A percentile compares a stretch with the other conserved stretches of the same genome.
Conservation (phyloP, 1,140 invertebrate species). For the Drosophila kurseongensis region DNA sequence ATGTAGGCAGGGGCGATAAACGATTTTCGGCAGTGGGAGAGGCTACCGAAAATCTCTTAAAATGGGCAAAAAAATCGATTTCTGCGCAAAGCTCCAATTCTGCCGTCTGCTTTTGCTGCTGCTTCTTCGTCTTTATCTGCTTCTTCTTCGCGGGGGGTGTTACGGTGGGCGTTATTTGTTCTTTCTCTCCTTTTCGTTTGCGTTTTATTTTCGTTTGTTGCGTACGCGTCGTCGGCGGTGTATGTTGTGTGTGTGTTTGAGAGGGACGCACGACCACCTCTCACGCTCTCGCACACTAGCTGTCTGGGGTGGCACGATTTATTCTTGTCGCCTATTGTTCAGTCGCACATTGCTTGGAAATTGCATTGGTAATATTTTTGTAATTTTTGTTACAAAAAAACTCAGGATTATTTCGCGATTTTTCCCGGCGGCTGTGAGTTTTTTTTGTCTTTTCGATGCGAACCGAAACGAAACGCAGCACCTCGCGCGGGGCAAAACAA, state of each 20-base stretch:
- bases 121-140: slow-evolving; percentile 35
- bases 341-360: slow-evolving; percentile 58
- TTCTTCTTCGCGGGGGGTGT: slow-evolving; percentile 42
- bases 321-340: slow-evolving; percentile 62
- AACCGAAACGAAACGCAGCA: slow-evolving; percentile 15
- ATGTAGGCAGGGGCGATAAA: slow-evolving; percentile 16
- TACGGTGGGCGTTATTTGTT: slow-evolving; percentile 80
- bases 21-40: slow-evolving; percentile 47
- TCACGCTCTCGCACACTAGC: slow-evolving; percentile 32
- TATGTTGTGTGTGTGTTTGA: slow-evolving; percentile 22
- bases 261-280: slow-evolving; percentile 33
- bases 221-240: slow-evolving; percentile 52
- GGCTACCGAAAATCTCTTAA: slow-evolving; percentile 62
- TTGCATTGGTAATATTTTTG: slow-evolving; percentile 3
- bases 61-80: slow-evolving; percentile 82
- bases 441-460: slow-evolving; percentile 6
- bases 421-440: slow-evolving; percentile 18
- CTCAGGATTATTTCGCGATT: slow-evolving; percentile 21
- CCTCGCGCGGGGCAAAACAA: slow-evolving; percentile 11
- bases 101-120: slow-evolving; percentile 49
- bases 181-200: slow-evolving; percentile 67
- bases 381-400: slow-evolving; percentile 12
- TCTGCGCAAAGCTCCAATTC: slow-evolving; percentile 81
- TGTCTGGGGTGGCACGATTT: slow-evolving; percentile 51
- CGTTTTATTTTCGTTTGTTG: slow-evolving; percentile 72